Base-by-base conservation (phyloP, 2,888 invertebrate genomes). In the Sclerodermus sp. region DNA sequence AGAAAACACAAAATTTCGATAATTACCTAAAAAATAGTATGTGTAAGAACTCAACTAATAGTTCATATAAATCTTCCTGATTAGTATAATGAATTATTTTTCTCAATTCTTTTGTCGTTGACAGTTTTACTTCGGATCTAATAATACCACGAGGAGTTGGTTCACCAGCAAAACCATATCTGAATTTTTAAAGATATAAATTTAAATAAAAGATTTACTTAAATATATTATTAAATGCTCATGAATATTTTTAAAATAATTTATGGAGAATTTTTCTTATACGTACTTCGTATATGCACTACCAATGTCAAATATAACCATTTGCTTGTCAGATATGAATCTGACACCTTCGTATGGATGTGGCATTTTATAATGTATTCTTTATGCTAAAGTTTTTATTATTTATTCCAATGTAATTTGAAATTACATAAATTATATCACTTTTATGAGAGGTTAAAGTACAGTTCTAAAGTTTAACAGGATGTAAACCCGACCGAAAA, bases 111-210 rank as follows among this genome's bases (percentile, higher is more conserved):
- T 86, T 85, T 42, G 85, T 84, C 45, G 83, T 82, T 1, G 87
- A 80, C 67, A 88, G 86, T 76, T 84, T 86, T 39, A 91, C 85
- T 76, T 89, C 86, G 0, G 92, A 88, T 43, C 87, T 87, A 56
- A 96, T 86, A 56, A 97, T 94, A 72, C 90, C 91, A 60, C 96
- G 83, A 18, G 96, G 96, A 32, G 89, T 87, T 42, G 87, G 84
- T 79, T 97, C 96, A 9, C 93, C 92, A 23, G 92, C 90, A 79
- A 96, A 93, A 18, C 96, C 96, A 77, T 93, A 90, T 79, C 96
- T 96, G 61, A 23, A 5, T 29, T 13, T 54, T 8, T 2, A 8
- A n/a, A 34, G 14, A 36, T 36, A 30, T 31, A 1, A 29, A 15
- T 14, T 38, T 23, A 45, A 31, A 8, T n/a, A 34, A 34, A 41